Percentiles rank a stretch among this genome's conserved stretches.
Conservation (phyloP, 2,888 invertebrate species). For the Dolichomitus sp. region DNA sequence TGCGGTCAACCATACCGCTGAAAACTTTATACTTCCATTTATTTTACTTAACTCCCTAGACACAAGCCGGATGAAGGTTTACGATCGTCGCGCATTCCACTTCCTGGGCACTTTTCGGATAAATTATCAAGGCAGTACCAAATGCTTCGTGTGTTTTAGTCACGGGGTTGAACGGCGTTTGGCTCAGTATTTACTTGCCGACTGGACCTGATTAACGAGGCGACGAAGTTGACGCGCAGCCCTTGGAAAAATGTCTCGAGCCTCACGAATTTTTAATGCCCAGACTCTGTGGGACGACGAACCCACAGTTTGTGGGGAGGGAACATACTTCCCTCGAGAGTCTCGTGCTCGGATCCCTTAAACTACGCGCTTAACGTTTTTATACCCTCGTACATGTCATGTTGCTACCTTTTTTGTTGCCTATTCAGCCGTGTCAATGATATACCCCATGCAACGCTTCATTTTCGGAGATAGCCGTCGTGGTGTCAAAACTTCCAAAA, state of each 20-base stretch:
- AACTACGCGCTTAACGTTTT: constrained; percentile 12
- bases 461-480: background rate
- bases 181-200: background rate
- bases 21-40: constrained; percentile 81
- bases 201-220: constrained; percentile 11
- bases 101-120: constrained; percentile 46
- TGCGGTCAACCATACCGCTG: constrained; percentile 70
- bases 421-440: constrained; percentile 13
- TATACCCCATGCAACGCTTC: constrained; percentile 10
- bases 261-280: constrained; percentile 9
- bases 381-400: constrained; percentile 32
- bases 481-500: background rate
- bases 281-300: background rate
- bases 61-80: constrained; percentile 65
- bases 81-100: constrained; percentile 60
- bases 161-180: background rate
- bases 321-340: background rate
- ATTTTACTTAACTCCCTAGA: constrained; percentile 75
- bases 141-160: constrained; percentile 7
- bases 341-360: background rate
- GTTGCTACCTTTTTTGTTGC: constrained; percentile 13
- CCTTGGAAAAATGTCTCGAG: background rate
- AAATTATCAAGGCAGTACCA: constrained; percentile 53
- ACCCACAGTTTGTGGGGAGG: background rate
- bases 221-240: background rate